Percentiles rank a stretch among this genome's conserved stretches.
Conservation (phyloP, 2,113 vertebrate species). For the Kryptolebias marmoratus region DNA sequence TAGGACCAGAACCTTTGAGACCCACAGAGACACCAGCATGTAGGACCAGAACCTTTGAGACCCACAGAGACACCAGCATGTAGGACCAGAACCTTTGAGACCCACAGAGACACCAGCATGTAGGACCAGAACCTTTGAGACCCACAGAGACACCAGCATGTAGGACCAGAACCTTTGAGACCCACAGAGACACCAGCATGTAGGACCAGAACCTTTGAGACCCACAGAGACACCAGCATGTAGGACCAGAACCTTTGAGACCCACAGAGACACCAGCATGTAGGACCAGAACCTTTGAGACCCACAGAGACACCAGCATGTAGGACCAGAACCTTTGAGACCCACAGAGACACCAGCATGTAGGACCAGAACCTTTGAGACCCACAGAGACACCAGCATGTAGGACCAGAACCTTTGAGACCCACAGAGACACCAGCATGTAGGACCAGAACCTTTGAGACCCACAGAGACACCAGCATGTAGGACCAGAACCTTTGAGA, state of each 20-base stretch:
- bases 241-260: not conserved
- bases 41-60: not conserved
- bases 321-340: not conserved
- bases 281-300: not conserved
- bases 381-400: not conserved
- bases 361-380: not conserved
- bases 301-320: not conserved
- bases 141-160: not conserved
- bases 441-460: not conserved
- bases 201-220: not conserved
- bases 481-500: not conserved
- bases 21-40: not conserved
- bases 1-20: not conserved
- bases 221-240: not conserved
- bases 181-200: not conserved
- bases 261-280: not conserved
- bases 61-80: not conserved
- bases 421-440: not conserved
- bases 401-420: not conserved
- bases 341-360: not conserved
- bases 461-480: not conserved
- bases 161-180: not conserved
- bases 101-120: not conserved
- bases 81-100: not conserved
- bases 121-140: not conserved